Evolutionary conservation across 2,113 vertebrate species (phyloP), one percentile per base, ranked within the genome.

Genomic region (Potamarius usumacintae): DNA sequence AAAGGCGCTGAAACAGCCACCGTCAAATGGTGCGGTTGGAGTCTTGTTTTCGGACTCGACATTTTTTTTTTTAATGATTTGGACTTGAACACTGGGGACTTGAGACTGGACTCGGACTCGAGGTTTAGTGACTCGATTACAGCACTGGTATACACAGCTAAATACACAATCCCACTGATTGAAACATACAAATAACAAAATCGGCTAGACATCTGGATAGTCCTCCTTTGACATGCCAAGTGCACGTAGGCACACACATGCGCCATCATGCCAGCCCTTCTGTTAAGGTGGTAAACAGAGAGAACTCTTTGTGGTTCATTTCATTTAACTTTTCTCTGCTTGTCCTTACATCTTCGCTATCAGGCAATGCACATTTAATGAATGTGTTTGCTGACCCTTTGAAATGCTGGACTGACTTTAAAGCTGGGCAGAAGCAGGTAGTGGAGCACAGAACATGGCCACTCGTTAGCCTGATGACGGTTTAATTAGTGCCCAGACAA

Each of bases 251-350:
- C 30, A 65, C 53, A 74, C 55, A 76, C 34, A 34, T 63, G 20
- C 80, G 11, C 30, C 86, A 86, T 62, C 72, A 84, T 57, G 60
- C 25, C 20, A 50, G 79, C 27, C 72, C 25, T 25, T 48, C 52
- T 76, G 79, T 69, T 22, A 57, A 53, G 20, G 71, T 10, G 50
- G 22, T 15, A 27, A 53, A 65, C 22, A 69, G 48, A 27, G 53
- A 85, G 89, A 65, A 57, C 84, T 78, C 86, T 87, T 88, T 91
- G 90, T 77, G 87, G 86, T 91, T 76, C 80, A 74, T 82, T 92
- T 91, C 83, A 67, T 93, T 94, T 92, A 79, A 91, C 92, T 94
- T 42, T 92, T 92, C 84, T 92, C 91, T 85, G 89, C 89, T 82
- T 77, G 85, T 91, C 90, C 89, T 91, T 83, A 90, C 88, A 90